Base-by-base conservation (phyloP, 37 sponge, comb jelly and placozoan species). In the Halichondria panicea region DNA sequence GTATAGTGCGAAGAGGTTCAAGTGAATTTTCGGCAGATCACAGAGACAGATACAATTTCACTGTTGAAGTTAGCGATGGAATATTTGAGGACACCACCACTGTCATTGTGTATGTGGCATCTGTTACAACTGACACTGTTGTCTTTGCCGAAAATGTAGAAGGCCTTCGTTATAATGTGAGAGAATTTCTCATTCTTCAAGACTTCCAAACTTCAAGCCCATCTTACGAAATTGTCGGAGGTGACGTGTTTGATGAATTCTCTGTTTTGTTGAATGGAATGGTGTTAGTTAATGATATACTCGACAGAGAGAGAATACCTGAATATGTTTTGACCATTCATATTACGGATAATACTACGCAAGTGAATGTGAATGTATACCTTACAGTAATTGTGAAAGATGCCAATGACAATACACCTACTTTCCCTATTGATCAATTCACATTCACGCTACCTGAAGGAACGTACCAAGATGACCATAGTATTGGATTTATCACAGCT, bases 371-470 rank as follows among this genome's bases (percentile, higher is more conserved):
- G n/a, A 83, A 76, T 15, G 22, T 74, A 2, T 4, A 39, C 11
- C 21, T 74, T 4, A 34, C 60, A 12, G 45, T 83, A 4, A 65
- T 18, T 12, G 87, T 90, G 3, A n/a, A 18, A 70, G 86, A 90
- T 71, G 55, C 46, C 13, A 90, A 90, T 62, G 91, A 90, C 37
- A 63, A 85, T 63, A 45, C 50, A 32, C 91, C 91, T 32, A 37
- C 81, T 19, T 90, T 90, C 31, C 27, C 46, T 27, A 2, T 2
- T 21, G 22, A 39, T 46, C 34, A 21, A 25, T 87, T 87, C 77
- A 67, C 28, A 0, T 68, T 75, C 30, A 55, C 27, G 3, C 75
- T 91, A 11, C 9, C 62, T n/a, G 92, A 91, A 36, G 72, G 69
- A 4, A 33, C 56, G 62, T 74, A 68, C 58, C 33, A 13, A 9